Evolutionary conservation across 2,888 invertebrate species (phyloP).

Genomic region (Pediacus dermestoides): DNA sequence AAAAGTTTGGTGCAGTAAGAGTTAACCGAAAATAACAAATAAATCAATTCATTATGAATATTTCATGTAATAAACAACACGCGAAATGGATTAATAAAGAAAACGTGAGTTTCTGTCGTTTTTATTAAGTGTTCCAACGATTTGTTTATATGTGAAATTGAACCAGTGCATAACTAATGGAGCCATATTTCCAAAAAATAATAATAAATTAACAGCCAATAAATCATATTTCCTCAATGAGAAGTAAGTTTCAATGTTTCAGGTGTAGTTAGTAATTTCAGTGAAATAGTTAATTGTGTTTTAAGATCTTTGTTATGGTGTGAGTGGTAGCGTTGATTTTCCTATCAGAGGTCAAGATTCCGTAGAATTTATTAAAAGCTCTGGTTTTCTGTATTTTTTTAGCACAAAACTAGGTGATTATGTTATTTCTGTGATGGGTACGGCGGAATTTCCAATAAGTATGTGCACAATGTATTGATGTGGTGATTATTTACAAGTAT

Average conservation of each 20-base stretch:
- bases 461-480: too few species aligned
- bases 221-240: slow-evolving; percentile 39
- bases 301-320: slow-evolving; percentile 27
- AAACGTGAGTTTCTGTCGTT: slow-evolving; percentile 15
- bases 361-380: too few species aligned
- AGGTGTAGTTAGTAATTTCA: too few species aligned
- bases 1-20: slow-evolving; percentile 60
- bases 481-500: too few species aligned
- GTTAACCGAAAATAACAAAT: slow-evolving; percentile 45
- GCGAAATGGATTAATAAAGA: slow-evolving; percentile 19
- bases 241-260: slow-evolving; percentile 46
- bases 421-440: slow-evolving; percentile 12
- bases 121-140: too few species aligned
- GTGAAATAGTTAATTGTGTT: too few species aligned
- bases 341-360: slow-evolving; percentile 39
- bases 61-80: slow-evolving; percentile 21
- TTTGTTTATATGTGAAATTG: background rate
- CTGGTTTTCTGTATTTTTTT: slow-evolving; percentile 30
- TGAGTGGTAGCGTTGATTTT: slow-evolving; percentile 30
- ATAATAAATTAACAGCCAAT: slow-evolving; percentile 38
- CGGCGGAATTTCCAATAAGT: too few species aligned
- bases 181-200: slow-evolving; percentile 62
- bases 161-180: slow-evolving; percentile 40
- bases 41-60: slow-evolving; percentile 28
- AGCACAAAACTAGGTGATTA: slow-evolving; percentile 20